phyloP scores from a whole-genome alignment of 1,140 invertebrate species.

The Aphelenchoides fujianensis region DNA sequence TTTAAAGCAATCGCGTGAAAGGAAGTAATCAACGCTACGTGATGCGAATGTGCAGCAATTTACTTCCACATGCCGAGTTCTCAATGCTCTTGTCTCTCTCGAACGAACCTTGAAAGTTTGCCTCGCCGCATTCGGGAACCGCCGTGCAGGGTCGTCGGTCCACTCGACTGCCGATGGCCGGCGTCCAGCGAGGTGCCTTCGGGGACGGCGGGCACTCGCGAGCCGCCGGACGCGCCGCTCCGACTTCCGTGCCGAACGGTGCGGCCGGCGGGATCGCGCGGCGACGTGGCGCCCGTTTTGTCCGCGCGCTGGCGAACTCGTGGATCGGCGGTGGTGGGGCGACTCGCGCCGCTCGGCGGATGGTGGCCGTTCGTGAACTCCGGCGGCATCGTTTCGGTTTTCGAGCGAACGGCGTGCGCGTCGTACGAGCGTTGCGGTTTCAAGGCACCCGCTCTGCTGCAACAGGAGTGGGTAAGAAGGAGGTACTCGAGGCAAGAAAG shows the following conservation, averaged over 20 bases:
- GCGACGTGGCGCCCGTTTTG: neutral
- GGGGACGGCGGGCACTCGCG: constrained; percentile 16
- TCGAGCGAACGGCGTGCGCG: neutral
- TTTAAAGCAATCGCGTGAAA: too few relatives aligned
- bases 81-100: too few relatives aligned
- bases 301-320: neutral
- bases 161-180: neutral
- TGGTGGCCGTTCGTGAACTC: constrained; percentile 7
- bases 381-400: neutral
- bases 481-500: too few relatives aligned
- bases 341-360: too few relatives aligned
- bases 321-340: neutral
- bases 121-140: constrained; percentile 8
- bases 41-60: too few relatives aligned
- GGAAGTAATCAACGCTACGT: too few relatives aligned
- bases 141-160: constrained; percentile 14
- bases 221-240: neutral
- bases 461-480: neutral
- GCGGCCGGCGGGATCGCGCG: neutral
- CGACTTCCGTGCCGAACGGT: neutral
- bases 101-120: constrained; percentile 20
- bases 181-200: constrained; percentile 2
- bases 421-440: constrained; percentile 10
- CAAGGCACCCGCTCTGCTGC: neutral
- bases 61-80: too few relatives aligned